Percentiles rank a stretch among this genome's conserved stretches.
These are phyloP conservation scores for Gryllus longicercus DNA, from an alignment of 2,888 invertebrate species.

Conservation along the genomic window DNA sequence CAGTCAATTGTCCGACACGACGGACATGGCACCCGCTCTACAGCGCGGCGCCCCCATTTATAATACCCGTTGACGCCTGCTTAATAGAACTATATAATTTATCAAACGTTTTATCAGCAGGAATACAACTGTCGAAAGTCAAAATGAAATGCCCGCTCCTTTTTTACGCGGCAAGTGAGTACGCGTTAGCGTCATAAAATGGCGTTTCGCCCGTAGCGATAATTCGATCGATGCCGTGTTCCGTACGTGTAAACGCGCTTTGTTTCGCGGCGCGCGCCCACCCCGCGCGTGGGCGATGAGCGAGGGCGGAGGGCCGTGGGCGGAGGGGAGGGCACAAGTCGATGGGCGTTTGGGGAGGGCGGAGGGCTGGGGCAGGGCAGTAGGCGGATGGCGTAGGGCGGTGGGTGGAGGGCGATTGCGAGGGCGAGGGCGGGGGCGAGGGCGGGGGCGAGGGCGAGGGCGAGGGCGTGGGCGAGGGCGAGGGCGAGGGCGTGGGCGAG, in stretches of 20 bases:
- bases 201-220: neutral
- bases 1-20: conserved; percentile 6
- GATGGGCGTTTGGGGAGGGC: too few species aligned
- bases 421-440: too few species aligned
- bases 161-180: neutral
- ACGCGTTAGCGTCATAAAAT: neutral
- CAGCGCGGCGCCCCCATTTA: neutral
- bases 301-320: too few species aligned
- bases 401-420: too few species aligned
- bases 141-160: neutral
- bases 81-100: conserved; percentile 11
- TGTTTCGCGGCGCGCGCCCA: neutral
- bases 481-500: too few species aligned
- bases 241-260: conserved; percentile 6
- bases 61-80: neutral
- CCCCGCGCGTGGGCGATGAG: too few species aligned
- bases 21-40: neutral
- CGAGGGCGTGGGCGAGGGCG: too few species aligned
- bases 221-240: conserved; percentile 2
- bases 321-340: too few species aligned
- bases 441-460: too few species aligned
- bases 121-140: conserved; percentile 17
- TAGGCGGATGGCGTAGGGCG: too few species aligned
- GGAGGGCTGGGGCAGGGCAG: too few species aligned
- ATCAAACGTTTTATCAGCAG: conserved; percentile 1